These are phyloP conservation scores for Meleagris gallopavo DNA, from an alignment of 2,113 vertebrate species.

Conservation along the genomic window DNA sequence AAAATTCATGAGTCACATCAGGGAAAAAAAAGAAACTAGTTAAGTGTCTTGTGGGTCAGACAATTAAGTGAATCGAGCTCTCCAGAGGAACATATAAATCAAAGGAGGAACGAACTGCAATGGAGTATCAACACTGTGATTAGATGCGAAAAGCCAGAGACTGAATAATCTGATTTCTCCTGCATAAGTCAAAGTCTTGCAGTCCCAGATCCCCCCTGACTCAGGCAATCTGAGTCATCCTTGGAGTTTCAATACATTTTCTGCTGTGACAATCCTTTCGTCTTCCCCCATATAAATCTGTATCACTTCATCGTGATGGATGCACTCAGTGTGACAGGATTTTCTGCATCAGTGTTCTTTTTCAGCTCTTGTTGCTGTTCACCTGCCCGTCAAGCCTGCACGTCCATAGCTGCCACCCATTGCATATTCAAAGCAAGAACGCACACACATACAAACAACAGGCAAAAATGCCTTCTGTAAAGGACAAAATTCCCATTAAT, in stretches of 20 bases:
- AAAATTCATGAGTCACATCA: neutral
- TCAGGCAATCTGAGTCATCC: constrained; percentile 14
- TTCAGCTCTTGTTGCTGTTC: neutral
- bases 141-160: neutral
- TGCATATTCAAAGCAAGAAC: neutral
- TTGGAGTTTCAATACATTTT: neutral
- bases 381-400: neutral
- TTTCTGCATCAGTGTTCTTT: neutral
- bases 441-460: neutral
- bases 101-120: neutral
- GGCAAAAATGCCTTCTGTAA: neutral
- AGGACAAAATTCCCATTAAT: neutral
- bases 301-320: neutral
- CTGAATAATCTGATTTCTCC: neutral
- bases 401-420: neutral
- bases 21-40: neutral
- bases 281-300: neutral
- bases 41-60: neutral
- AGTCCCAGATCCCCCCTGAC: neutral
- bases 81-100: neutral
- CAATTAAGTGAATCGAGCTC: neutral
- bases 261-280: neutral
- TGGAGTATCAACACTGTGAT: neutral
- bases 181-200: neutral
- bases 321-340: neutral